Conservation (phyloP, 1,140 invertebrate species). For the Leptopilina clavipes region DNA sequence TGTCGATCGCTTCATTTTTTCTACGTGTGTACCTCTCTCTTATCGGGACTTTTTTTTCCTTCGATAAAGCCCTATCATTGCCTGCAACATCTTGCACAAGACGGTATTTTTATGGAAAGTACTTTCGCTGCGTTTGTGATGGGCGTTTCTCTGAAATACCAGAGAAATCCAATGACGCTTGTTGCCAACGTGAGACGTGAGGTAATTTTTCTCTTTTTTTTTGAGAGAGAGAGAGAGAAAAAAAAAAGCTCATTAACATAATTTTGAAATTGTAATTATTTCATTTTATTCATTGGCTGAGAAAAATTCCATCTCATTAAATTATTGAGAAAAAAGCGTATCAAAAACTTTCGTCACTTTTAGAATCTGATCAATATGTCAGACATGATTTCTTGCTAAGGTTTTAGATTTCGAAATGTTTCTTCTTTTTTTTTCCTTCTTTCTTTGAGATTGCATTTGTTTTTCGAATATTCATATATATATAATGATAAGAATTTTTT, state of each 20-base stretch:
- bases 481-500: too few relatives aligned
- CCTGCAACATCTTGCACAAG: conserved; percentile 34
- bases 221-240: too few relatives aligned
- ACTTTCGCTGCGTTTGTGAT: conserved; percentile 18
- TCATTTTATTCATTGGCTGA: background rate
- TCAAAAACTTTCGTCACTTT: background rate
- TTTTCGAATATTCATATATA: too few relatives aligned
- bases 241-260: background rate
- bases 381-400: background rate
- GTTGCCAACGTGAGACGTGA: background rate
- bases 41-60: conserved; percentile 7
- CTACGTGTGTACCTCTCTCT: background rate
- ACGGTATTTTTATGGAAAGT: conserved; percentile 47
- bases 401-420: background rate
- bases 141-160: conserved; percentile 28
- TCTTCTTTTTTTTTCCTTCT: background rate
- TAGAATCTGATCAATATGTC: conserved; percentile 15
- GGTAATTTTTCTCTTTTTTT: conserved; percentile 10
- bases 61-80: background rate
- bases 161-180: conserved; percentile 26
- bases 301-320: background rate
- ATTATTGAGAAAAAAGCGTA: background rate
- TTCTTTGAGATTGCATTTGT: background rate
- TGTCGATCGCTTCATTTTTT: conserved; percentile 5
- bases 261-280: background rate